Evolutionary conservation across 1,140 invertebrate species (phyloP), one percentile per base, ranked within the genome.

Genomic region (Hyles vespertilio): DNA sequence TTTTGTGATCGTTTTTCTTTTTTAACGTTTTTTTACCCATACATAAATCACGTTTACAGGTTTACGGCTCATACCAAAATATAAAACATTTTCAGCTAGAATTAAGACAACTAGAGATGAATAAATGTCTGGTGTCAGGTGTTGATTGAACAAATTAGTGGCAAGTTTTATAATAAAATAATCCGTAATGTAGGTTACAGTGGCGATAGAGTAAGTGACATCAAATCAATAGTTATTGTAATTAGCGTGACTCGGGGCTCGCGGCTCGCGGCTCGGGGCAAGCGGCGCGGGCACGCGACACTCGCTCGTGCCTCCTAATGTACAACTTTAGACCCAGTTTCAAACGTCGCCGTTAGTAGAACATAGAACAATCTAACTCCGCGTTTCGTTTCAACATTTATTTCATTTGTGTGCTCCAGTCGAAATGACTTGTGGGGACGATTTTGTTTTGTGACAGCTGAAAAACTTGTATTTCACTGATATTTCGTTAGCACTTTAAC

Each of bases 181-280:
- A 40, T 40, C 8, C 9, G 11, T 32, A 50, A 50, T 50, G 48
- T 51, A 51, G 50, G 50, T 51, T 51, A 51, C 22, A 33, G 32
- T 51, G 32, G 34, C 34, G 22, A 52, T 51, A 58, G 56, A 51
- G 5, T 48, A 33, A 51, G 56, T 58, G 36, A 51, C 43, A 58
- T 32, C 11, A 58, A 58, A 58, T 58, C 56, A 46, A 58, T 58
- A 58, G 36, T 58, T 3, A n/a, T 54, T 52, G 43, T 58, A 52
- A 58, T 51, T 49, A 58, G 32, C 12, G 53, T n/a, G 22, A 22
- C 51, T 48, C 43, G n/a, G 51, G 44, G 11, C 22, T 22, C 22
- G 22, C 22, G 22, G 22, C 22, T 22, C 22, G 22, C 22, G 22
- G 22, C 22, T 22, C 22, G 22, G 22, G 22, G 22, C 22, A 22